These are phyloP conservation scores for Eupithecia inturbata DNA, from an alignment of 2,888 invertebrate genomes.

Conservation along the genomic window DNA sequence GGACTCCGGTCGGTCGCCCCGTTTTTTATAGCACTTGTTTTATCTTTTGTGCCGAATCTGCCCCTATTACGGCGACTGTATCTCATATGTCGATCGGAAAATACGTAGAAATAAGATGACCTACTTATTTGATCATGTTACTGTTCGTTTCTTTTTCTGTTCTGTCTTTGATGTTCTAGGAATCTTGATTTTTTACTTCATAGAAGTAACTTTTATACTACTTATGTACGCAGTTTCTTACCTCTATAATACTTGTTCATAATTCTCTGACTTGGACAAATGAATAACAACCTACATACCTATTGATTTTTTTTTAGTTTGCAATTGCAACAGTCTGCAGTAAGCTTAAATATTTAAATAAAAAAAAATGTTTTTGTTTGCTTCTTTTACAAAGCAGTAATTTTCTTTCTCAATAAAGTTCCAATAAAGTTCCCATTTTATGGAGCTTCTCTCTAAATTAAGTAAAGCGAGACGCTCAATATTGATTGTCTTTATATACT, in stretches of 20 bases:
- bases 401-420: neutral
- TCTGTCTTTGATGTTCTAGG: neutral
- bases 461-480: conserved; percentile 14
- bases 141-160: neutral
- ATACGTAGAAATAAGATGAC: conserved; percentile 18
- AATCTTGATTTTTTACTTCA: neutral
- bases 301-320: neutral
- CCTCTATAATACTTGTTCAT: neutral
- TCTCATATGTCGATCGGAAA: conserved; percentile 33
- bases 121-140: neutral
- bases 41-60: conserved; percentile 50
- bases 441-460: conserved; percentile 3
- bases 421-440: neutral
- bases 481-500: conserved; percentile 12
- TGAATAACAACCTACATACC: neutral
- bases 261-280: neutral
- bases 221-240: neutral
- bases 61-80: conserved; percentile 30
- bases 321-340: neutral
- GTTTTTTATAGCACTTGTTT: conserved; percentile 59
- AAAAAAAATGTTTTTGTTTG: neutral
- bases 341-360: neutral
- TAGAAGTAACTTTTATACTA: neutral
- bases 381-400: neutral
- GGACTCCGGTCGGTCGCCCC: conserved; percentile 48